Base-by-base conservation (phyloP, 2,797 vertebrate species). In the Psittacula echo region DNA sequence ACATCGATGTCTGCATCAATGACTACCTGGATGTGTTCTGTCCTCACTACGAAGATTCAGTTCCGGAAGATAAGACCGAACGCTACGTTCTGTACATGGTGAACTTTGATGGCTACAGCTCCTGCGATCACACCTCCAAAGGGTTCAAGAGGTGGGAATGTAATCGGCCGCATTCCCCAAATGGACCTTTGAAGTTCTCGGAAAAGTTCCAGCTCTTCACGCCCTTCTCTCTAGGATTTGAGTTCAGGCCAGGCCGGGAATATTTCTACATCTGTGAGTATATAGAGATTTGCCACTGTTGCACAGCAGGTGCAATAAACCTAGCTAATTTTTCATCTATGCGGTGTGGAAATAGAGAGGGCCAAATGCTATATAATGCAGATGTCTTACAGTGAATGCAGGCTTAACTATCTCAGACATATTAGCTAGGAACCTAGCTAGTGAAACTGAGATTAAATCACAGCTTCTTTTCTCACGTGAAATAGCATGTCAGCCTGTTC, bases 241-340 rank as follows among this genome's bases (percentile, higher is more conserved):
- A 99, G 97, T 99, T 99, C 98, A 98, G 99, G 96, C 99, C 99
- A 75, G 99, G 99, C 96, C 98, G 99, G 96, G 99, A 99, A 91
- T 99, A 99, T 97, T 99, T 99, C 98, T 99, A 99, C 97, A 99
- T 99, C 98, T 99, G 99, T 99, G 97, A 99, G 99, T 99, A 98
- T 90, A 95, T 19, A 51, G 74, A 89, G 22, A 91, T 96, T 96
- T 96, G 73, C 87, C 26, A 14, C 50, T 66, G 41, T 89, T 92
- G 80, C 85, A 34, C 79, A 92, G 78, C 61, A 92, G 48, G 62
- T 94, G n/a, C 34, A 74, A 82, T 75, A 82, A 85, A 41, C 16
- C 6, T 17, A 58, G 32, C 71, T 94, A 41, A 77, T 94, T 95
- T 97, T 96, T 97, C 64, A 91, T 85, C 90, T 92, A 7, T 73